These are phyloP conservation scores for Cabera pusaria DNA, from an alignment of 2,888 invertebrate genomes.

Conservation along the genomic window DNA sequence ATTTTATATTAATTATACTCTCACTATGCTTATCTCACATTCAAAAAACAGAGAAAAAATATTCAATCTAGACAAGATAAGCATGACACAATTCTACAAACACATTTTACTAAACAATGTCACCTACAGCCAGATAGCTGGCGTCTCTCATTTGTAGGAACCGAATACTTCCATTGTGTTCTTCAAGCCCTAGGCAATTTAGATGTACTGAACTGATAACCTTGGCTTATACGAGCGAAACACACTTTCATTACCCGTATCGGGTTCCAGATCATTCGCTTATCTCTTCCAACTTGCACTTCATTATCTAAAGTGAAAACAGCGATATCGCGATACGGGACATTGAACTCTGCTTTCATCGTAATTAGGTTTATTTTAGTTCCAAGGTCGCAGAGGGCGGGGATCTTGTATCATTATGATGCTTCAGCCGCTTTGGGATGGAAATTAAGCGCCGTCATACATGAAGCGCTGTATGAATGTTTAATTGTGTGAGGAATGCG, in stretches of 20 bases:
- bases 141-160: slow-evolving; percentile 1
- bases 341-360: slow-evolving; percentile 8
- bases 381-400: not conserved
- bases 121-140: too few species aligned
- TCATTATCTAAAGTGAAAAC: slow-evolving; percentile 26
- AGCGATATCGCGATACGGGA: slow-evolving; percentile 9
- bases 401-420: slow-evolving; percentile 29
- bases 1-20: not conserved
- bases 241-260: slow-evolving; percentile 18
- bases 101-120: too few species aligned
- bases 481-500: slow-evolving; percentile 26
- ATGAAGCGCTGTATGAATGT: slow-evolving; percentile 30
- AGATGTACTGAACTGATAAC: slow-evolving; percentile 16
- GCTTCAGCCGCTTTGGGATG: slow-evolving; percentile 34
- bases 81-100: too few species aligned
- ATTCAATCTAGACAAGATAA: too few species aligned
- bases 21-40: too few species aligned
- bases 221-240: slow-evolving; percentile 13
- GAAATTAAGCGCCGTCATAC: slow-evolving; percentile 35
- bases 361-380: slow-evolving; percentile 6
- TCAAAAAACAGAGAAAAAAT: too few species aligned
- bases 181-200: slow-evolving; percentile 18
- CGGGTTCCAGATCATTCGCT: slow-evolving; percentile 12
- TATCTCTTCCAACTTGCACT: slow-evolving; percentile 22
- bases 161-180: not conserved